These are phyloP conservation scores for Gallinago media DNA, from an alignment of 2,113 vertebrate genomes.

Conservation along the genomic window DNA sequence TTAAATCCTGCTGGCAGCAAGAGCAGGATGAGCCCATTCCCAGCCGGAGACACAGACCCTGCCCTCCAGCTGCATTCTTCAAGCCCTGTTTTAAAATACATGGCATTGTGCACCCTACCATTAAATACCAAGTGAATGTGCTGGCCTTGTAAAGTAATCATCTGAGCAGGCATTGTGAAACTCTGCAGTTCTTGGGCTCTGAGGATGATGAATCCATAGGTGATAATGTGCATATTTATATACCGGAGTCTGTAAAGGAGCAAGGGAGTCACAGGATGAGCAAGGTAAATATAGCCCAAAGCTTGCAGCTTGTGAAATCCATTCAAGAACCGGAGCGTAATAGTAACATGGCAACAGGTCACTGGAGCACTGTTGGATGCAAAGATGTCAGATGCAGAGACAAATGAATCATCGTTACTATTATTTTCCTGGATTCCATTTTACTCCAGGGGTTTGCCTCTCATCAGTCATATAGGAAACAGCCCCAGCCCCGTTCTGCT, in stretches of 20 bases:
- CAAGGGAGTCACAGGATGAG: not conserved
- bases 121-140: not conserved
- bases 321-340: rapidly evolving
- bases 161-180: not conserved
- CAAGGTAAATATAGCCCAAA: not conserved
- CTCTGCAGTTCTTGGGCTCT: not conserved
- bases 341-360: not conserved
- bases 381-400: not conserved
- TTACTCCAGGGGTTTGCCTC: not conserved
- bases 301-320: not conserved
- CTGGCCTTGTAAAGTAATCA: not conserved
- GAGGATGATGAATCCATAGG: not conserved
- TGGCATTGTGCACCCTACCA: not conserved
- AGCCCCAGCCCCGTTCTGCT: not conserved
- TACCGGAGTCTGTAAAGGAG: not conserved
- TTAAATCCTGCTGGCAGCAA: not conserved
- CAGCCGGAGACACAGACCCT: not conserved
- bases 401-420: constrained; percentile 12
- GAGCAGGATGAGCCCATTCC: not conserved
- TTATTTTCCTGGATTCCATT: constrained; percentile 33
- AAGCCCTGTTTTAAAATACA: not conserved
- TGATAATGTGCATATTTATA: not conserved
- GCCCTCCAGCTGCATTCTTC: not conserved
- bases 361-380: not conserved
- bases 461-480: not conserved